Evolutionary conservation across 2,888 invertebrate species (phyloP), one percentile per base, ranked within the genome.

Genomic region (Notodonta ziczac): DNA sequence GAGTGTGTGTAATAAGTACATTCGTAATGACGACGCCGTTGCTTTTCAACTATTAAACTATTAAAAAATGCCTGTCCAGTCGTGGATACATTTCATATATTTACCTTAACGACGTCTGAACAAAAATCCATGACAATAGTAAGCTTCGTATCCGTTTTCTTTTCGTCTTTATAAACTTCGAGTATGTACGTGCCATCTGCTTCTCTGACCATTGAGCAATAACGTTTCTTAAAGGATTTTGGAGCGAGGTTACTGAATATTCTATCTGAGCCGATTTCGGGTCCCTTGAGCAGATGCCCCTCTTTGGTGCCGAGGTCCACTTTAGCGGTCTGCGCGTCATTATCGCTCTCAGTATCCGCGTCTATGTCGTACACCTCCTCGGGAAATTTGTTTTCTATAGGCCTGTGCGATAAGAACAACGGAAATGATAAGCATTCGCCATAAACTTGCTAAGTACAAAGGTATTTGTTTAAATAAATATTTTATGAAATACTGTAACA

Each of bases 121-220:
- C 98, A 98, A 91, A 98, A 97, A 87, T 98, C 98, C 96, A 98
- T 97, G 71, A 98, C 98, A 84, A 98, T 97, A 46, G 98, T 97
- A 72, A 97, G 96, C 91, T 98, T 98, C 0, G 97, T 97, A 79
- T 98, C 98, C 39, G 96, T 96, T 89, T 97, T 98, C 84, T 97
- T 97, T 67, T 98, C 98, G 89, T 98, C 98, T 91, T 98, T 98
- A 87, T 97, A 97, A 74, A 98, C 95, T 90, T 98, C 98, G 59
- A 98, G 94, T 80, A 98, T 97, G 80, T 98, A 98, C 0, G 98
- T 97, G 55, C 97, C 98, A 85, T 98, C 98, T 42, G 98, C 96
- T 91, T 98, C 98, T 86, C 97, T 97, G 67, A 98, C 95, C 84
- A 98, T 95, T 91, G 97, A 97, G 91, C 98, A 98, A 90, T 97